Conservation (phyloP, 1,140 invertebrate genomes). For the Drosophila erecta region DNA sequence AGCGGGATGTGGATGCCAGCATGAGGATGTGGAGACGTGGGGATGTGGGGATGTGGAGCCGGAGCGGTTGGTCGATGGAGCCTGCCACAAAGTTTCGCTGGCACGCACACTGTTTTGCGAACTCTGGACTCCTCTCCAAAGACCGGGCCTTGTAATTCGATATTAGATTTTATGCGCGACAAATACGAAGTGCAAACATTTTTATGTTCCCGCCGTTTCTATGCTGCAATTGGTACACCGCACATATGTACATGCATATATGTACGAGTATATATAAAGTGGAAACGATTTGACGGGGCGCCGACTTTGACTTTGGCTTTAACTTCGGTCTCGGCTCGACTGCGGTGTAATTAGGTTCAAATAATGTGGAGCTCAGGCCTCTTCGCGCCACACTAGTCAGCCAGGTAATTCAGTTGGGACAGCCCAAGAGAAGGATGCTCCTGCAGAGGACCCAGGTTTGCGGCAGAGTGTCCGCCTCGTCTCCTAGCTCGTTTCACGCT, state of each 20-base stretch:
- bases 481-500: slow-evolving; percentile 49
- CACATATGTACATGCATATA: no score
- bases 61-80: slow-evolving; percentile 18
- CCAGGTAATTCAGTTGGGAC: not conserved
- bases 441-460: not conserved
- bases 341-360: slow-evolving; percentile 67
- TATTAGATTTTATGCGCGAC: slow-evolving; percentile 83
- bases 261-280: slow-evolving; percentile 31
- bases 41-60: not conserved
- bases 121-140: slow-evolving; percentile 11
- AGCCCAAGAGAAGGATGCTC: slow-evolving; percentile 3
- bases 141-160: slow-evolving; percentile 71
- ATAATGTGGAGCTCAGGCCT: slow-evolving; percentile 70
- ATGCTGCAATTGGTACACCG: slow-evolving; percentile 62
- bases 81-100: slow-evolving; percentile 70
- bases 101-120: slow-evolving; percentile 53
- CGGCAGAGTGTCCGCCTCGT: not conserved
- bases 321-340: slow-evolving; percentile 13
- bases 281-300: slow-evolving; percentile 65
- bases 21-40: not conserved
- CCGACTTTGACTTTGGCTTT: slow-evolving; percentile 40
- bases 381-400: not conserved
- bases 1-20: slow-evolving; percentile 11
- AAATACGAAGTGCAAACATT: slow-evolving; percentile 83
- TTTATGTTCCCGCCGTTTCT: slow-evolving; percentile 78